A percentile compares a stretch with the other conserved stretches of the same genome.
Evolutionary conservation across 2,797 vertebrate species (phyloP).

Genomic region (Capromys pilorides): DNA sequence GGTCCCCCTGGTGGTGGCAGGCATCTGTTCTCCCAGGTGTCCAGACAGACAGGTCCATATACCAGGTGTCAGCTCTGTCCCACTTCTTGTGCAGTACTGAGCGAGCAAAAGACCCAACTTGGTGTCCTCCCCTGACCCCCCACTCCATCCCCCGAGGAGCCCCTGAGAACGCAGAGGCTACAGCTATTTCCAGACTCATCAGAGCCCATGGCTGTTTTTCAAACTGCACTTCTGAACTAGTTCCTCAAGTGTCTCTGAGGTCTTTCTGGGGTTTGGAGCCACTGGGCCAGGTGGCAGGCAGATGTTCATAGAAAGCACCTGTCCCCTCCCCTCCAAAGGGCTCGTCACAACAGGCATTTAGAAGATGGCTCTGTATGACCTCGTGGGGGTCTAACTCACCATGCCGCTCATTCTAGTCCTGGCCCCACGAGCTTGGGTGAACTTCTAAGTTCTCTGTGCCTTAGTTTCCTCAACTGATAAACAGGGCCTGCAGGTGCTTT

Average conservation of each 20-base stretch:
- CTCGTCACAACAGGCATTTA: background rate
- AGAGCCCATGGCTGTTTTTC: background rate
- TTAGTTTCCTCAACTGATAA: background rate
- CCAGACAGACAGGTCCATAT: background rate
- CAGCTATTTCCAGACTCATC: background rate
- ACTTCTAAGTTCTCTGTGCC: background rate
- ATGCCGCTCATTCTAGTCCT: background rate
- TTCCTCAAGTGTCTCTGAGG: conserved; percentile 19
- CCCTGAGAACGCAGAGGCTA: background rate
- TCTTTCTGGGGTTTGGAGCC: background rate
- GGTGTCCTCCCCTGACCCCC: background rate
- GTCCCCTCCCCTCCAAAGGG: background rate
- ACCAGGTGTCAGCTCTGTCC: background rate
- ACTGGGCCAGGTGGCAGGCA: background rate
- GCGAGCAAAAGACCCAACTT: background rate
- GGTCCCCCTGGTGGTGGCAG: background rate
- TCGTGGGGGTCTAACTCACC: background rate
- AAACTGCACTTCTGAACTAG: background rate
- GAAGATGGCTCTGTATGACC: background rate
- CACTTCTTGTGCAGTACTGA: background rate
- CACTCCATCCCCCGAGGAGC: background rate
- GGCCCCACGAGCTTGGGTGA: background rate
- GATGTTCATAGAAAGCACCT: background rate
- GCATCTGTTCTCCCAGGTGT: background rate
- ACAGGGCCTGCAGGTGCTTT: background rate